Percentiles rank a stretch among this genome's conserved stretches.
phyloP scores from a whole-genome alignment of 2,888 invertebrate genomes.

The Drosophila meridionalis region DNA sequence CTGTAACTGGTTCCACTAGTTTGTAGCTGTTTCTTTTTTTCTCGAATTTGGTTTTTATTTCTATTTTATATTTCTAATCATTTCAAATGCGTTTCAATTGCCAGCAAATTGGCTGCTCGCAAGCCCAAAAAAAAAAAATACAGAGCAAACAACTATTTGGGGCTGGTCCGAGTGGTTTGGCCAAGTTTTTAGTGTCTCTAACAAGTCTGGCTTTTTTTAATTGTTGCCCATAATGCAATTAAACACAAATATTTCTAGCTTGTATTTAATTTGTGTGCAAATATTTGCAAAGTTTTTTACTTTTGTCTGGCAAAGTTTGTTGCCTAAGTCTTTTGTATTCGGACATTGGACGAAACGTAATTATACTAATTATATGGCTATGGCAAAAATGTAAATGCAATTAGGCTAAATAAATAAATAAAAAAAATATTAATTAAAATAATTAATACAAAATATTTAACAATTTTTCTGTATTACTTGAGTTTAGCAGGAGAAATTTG shows the following conservation, averaged over 20 bases:
- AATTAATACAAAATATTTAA: constrained; percentile 6
- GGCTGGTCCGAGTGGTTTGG: constrained; percentile 49
- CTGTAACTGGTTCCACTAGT: constrained; percentile 71
- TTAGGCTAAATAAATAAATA: constrained; percentile 26
- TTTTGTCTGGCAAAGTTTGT: constrained; percentile 18
- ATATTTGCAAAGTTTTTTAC: constrained; percentile 38
- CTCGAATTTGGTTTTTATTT: constrained; percentile 35
- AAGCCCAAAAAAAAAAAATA: constrained; percentile 28
- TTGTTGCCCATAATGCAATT: constrained; percentile 72
- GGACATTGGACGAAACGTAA: constrained; percentile 31
- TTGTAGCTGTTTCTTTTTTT: constrained; percentile 30
- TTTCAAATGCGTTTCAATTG: constrained; percentile 67
- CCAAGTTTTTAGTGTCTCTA: constrained; percentile 47
- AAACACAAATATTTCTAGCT: constrained; percentile 65
- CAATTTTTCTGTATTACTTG: neutral
- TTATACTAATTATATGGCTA: constrained; percentile 61
- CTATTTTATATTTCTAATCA: constrained; percentile 55
- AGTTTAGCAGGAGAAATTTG: neutral
- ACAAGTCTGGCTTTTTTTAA: constrained; percentile 57
- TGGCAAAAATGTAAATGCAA: constrained; percentile 60
- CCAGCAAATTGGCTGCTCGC: constrained; percentile 57
- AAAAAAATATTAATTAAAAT: neutral
- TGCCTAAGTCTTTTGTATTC: constrained; percentile 39
- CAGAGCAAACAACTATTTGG: constrained; percentile 25
- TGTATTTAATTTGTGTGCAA: constrained; percentile 64